A percentile compares a stretch with the other conserved stretches of the same genome.
phyloP scores from a whole-genome alignment of 1,140 invertebrate genomes.

The Dendroctonus valens region DNA sequence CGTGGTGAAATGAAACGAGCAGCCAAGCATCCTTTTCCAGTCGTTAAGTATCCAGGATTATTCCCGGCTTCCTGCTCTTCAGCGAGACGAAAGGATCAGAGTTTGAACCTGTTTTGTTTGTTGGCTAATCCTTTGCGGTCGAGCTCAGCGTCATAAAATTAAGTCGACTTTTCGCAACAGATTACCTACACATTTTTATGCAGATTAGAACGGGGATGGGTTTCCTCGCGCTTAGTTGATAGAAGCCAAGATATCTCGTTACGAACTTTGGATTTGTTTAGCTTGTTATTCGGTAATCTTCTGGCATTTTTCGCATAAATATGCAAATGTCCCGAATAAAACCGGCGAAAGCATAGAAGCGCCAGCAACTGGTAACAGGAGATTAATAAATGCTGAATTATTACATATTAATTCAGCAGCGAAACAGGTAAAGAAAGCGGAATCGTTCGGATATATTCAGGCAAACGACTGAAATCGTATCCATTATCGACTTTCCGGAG shows the following conservation, averaged over 20 bases:
- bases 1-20: not conserved
- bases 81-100: slow-evolving; percentile 21
- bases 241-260: not conserved
- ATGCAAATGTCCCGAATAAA: not conserved
- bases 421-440: too few species aligned
- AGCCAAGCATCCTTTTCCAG: slow-evolving; percentile 25
- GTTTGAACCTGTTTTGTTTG: slow-evolving; percentile 30
- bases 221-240: slow-evolving; percentile 9
- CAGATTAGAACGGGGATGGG: slow-evolving; percentile 5
- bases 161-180: slow-evolving; percentile 24
- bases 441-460: not conserved
- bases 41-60: slow-evolving; percentile 33
- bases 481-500: slow-evolving; percentile 14
- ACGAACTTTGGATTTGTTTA: not conserved
- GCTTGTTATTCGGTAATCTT: not conserved
- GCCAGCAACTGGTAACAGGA: not conserved
- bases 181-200: slow-evolving; percentile 25
- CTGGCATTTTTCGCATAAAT: slow-evolving; percentile 3
- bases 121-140: slow-evolving; percentile 29
- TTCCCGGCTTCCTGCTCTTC: slow-evolving; percentile 21
- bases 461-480: slow-evolving; percentile 3
- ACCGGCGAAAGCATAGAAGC: not conserved
- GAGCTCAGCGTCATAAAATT: slow-evolving; percentile 22
- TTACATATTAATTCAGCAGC: too few species aligned
- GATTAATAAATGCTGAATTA: not conserved